These are phyloP conservation scores for Bubo scandiacus DNA, from an alignment of 2,113 vertebrate species.

Conservation along the genomic window DNA sequence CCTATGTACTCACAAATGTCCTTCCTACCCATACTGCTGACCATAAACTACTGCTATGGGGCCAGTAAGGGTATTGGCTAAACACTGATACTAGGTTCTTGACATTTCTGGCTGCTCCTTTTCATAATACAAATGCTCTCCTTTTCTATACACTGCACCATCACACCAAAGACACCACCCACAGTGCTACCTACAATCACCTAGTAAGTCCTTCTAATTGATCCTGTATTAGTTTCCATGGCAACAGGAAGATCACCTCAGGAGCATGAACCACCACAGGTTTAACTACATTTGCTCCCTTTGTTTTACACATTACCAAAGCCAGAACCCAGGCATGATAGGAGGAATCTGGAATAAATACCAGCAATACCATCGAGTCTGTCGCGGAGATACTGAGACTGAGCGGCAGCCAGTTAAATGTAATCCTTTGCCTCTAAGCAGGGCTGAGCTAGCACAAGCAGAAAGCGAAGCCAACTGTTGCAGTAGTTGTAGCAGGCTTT, in stretches of 20 bases:
- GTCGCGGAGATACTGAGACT: neutral
- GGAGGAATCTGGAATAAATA: neutral
- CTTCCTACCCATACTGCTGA: neutral
- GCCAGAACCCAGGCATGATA: neutral
- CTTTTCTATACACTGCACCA: neutral
- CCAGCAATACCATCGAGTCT: neutral
- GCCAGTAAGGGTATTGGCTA: neutral
- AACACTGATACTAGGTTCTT: neutral
- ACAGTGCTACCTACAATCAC: neutral
- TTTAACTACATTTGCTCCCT: neutral
- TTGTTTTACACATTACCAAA: neutral
- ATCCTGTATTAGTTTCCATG: slow-evolving; percentile 6
- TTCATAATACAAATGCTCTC: neutral
- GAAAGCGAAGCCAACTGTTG: neutral
- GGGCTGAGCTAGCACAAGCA: neutral
- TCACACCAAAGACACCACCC: neutral
- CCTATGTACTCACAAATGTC: neutral
- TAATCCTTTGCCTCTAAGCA: neutral
- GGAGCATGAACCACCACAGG: neutral
- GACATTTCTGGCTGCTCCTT: neutral
- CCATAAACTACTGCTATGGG: neutral
- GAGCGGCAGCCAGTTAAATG: neutral
- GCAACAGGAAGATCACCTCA: neutral
- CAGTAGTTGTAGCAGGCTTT: neutral
- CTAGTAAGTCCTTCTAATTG: neutral